These are phyloP conservation scores for Malaclemys terrapin DNA, from an alignment of 2,113 vertebrate species.

Conservation along the genomic window DNA sequence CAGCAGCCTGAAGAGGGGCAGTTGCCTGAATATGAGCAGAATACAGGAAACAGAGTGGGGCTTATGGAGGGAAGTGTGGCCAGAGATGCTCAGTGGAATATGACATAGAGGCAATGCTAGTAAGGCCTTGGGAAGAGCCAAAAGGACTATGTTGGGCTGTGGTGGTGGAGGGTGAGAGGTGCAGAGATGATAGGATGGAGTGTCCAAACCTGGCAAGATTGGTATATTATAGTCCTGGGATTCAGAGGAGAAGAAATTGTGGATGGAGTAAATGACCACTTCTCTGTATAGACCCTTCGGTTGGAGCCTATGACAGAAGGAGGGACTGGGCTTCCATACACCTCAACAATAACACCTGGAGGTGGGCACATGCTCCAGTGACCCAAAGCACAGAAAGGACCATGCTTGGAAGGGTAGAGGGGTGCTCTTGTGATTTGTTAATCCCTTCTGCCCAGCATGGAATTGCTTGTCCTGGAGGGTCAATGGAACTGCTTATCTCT, in stretches of 20 bases:
- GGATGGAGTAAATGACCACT: not conserved
- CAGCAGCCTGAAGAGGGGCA: not conserved
- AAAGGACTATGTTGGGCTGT: not conserved
- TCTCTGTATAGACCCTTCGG: not conserved
- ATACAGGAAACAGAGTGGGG: not conserved
- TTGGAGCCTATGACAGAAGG: not conserved
- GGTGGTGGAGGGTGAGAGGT: not conserved
- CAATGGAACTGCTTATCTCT: not conserved
- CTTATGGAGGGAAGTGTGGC: not conserved
- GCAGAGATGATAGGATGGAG: not conserved
- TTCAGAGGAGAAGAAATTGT: not conserved
- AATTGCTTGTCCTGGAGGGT: not conserved
- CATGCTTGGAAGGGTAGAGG: not conserved
- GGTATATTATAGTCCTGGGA: not conserved
- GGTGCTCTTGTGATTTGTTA: not conserved
- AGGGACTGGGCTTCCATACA: not conserved
- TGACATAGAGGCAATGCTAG: not conserved
- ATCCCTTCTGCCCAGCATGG: not conserved
- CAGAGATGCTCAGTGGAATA: not conserved
- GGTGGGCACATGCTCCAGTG: not conserved
- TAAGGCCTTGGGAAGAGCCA: not conserved
- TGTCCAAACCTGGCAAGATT: not conserved
- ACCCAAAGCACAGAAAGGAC: not conserved
- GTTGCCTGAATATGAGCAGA: not conserved
- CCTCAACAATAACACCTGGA: not conserved